These are phyloP conservation scores for Drosophila aff. DNA, from an alignment of 1,140 invertebrate genomes.

Conservation along the genomic window DNA sequence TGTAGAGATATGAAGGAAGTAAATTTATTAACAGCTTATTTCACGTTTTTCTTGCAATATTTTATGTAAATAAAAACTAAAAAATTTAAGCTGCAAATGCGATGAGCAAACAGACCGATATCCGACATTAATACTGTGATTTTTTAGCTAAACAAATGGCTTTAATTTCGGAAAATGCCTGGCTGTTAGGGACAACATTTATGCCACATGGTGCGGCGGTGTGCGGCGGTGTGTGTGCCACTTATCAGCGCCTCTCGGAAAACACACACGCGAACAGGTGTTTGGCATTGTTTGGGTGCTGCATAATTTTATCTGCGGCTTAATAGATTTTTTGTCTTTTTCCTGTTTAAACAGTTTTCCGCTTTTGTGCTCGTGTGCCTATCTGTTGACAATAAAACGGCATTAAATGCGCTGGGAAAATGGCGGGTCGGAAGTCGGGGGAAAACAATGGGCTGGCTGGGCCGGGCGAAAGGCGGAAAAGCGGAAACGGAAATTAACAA, in stretches of 20 bases:
- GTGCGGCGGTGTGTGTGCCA: conserved; percentile 16
- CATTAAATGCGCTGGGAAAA: conserved; percentile 62
- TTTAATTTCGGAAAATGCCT: conserved; percentile 3
- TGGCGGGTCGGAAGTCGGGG: conserved; percentile 38
- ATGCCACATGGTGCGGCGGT: not conserved
- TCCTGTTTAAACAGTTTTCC: conserved; percentile 40
- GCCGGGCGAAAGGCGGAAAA: not conserved
- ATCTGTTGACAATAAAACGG: conserved; percentile 75
- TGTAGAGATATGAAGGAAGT: too few species aligned
- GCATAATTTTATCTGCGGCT: conserved; percentile 37
- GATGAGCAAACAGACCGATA: not conserved
- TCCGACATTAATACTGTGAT: not conserved
- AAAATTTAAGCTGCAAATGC: not conserved
- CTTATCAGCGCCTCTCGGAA: conserved; percentile 23
- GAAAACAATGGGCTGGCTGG: conserved; percentile 44
- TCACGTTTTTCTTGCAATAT: not conserved
- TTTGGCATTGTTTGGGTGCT: conserved; percentile 50
- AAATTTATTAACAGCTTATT: too few species aligned
- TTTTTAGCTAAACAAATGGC: not conserved
- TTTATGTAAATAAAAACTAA: not conserved
- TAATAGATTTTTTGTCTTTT: conserved; percentile 23
- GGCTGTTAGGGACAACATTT: not conserved
- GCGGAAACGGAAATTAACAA: conserved; percentile 73
- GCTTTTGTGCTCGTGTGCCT: conserved; percentile 61
- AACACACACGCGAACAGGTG: conserved; percentile 46